Evolutionary conservation across 2,888 invertebrate species (phyloP).

Genomic region (Limnephilus marmoratus): DNA sequence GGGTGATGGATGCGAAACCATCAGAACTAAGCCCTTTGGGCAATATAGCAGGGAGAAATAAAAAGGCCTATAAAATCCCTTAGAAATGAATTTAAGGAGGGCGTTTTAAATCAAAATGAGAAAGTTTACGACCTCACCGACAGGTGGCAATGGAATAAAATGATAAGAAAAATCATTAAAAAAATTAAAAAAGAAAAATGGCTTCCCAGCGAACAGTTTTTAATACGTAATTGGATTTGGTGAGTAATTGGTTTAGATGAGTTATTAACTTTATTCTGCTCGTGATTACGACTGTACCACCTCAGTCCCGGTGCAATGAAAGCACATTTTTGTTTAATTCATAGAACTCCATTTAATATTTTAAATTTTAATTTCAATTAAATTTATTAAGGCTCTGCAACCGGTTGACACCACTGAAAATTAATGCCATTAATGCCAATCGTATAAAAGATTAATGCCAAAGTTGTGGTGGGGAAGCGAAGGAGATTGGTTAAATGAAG

Average conservation of each 20-base stretch:
- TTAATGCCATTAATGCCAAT: too few species aligned
- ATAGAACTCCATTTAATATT: too few species aligned
- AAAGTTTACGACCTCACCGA: not conserved
- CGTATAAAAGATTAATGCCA: too few species aligned
- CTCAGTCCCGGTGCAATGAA: not conserved
- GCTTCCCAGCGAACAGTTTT: not conserved
- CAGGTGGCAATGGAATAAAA: not conserved
- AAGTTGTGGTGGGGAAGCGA: too few species aligned
- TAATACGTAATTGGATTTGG: not conserved
- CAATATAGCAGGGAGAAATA: slow-evolving; percentile 2
- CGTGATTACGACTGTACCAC: not conserved
- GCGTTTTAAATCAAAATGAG: slow-evolving; percentile 2
- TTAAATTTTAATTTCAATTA: too few species aligned
- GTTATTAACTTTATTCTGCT: not conserved
- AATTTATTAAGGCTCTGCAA: too few species aligned
- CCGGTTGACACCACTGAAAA: too few species aligned
- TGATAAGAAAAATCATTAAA: slow-evolving; percentile 2
- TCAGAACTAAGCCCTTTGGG: not conserved
- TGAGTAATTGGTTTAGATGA: not conserved
- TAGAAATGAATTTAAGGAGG: not conserved
- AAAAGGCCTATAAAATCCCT: not conserved
- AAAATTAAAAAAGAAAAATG: not conserved
- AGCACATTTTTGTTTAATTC: not conserved
- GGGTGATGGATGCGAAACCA: not conserved
- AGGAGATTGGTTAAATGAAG: too few species aligned